These are phyloP conservation scores for Mastigias papua DNA, from an alignment of 30 jellyfish, hydroid and myxozoan genomes.

Conservation along the genomic window DNA sequence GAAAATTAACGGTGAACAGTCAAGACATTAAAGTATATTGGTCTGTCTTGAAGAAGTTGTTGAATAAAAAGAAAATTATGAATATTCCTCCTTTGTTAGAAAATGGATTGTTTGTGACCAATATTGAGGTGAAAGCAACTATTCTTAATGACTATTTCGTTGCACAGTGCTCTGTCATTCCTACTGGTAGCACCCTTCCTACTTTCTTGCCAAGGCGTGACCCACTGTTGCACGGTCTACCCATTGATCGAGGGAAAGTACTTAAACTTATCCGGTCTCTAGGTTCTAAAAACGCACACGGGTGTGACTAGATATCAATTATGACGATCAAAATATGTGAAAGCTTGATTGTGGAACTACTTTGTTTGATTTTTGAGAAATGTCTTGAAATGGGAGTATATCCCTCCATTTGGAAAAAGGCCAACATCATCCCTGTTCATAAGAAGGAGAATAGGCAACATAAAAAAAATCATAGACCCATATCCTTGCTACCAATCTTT, in stretches of 20 bases:
- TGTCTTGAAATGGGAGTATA: not conserved
- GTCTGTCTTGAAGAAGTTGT: constrained; percentile 27
- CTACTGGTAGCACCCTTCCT: constrained; percentile 28
- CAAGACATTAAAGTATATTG: constrained; percentile 22
- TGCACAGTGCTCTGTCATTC: constrained; percentile 3
- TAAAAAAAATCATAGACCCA: constrained; percentile 10
- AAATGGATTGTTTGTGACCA: constrained; percentile 19
- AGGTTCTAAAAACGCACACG: constrained; percentile 18
- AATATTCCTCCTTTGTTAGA: not conserved
- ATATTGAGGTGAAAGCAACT: constrained; percentile 5
- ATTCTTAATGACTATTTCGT: constrained; percentile 4
- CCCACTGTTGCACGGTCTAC: too few species aligned
- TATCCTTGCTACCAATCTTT: constrained; percentile 9
- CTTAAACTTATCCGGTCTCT: not conserved
- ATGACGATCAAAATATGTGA: not conserved
- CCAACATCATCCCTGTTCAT: constrained; percentile 6
- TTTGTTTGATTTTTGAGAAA: constrained; percentile 7
- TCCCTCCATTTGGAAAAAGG: constrained; percentile 3
- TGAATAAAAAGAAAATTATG: constrained; percentile 1
- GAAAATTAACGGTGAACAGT: constrained; percentile 24
- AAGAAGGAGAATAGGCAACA: constrained; percentile 4
- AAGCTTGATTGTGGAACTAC: constrained; percentile 6
- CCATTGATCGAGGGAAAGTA: too few species aligned
- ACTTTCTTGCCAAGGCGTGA: too few species aligned
- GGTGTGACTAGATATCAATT: constrained; percentile 1